Conservation (phyloP, 2,888 invertebrate genomes). For the Meiosimyza decipiens region DNA sequence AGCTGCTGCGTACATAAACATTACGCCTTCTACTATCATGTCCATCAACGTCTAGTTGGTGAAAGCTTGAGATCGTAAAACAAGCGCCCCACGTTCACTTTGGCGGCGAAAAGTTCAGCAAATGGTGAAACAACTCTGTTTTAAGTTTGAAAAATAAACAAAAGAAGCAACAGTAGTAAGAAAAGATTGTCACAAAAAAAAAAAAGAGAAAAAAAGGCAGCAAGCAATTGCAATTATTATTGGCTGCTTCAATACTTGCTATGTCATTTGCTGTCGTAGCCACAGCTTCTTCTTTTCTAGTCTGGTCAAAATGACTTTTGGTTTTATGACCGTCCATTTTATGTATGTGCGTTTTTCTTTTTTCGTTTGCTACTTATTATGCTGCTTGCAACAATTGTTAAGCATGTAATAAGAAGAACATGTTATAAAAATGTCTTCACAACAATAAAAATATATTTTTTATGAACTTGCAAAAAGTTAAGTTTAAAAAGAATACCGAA, state of each 20-base stretch:
- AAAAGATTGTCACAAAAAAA: slow-evolving; percentile 52
- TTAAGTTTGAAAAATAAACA: slow-evolving; percentile 20
- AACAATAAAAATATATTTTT: slow-evolving; percentile 58
- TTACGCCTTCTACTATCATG: not conserved
- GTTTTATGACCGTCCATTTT: slow-evolving; percentile 59
- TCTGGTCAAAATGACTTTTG: slow-evolving; percentile 60
- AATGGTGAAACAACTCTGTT: not conserved
- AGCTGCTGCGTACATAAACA: not conserved
- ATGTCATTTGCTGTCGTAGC: not conserved
- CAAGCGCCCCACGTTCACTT: slow-evolving; percentile 13
- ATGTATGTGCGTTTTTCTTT: slow-evolving; percentile 20
- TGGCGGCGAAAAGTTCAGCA: not conserved
- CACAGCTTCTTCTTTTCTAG: slow-evolving; percentile 20
- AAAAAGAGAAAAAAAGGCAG: slow-evolving; percentile 36
- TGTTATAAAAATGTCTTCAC: slow-evolving; percentile 60
- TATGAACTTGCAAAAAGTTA: slow-evolving; percentile 50
- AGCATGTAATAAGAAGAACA: slow-evolving; percentile 20
- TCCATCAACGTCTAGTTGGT: slow-evolving; percentile 8
- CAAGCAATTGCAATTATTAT: slow-evolving; percentile 61
- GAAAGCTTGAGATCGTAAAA: slow-evolving; percentile 23
- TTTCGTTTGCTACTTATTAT: not conserved
- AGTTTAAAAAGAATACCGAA: not conserved
- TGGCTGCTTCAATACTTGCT: slow-evolving; percentile 54
- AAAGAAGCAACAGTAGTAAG: slow-evolving; percentile 7
- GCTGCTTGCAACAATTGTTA: slow-evolving; percentile 11